A percentile compares a stretch with the other conserved stretches of the same genome.
phyloP scores from a whole-genome alignment of 2,888 invertebrate genomes.

The Crocallis elinguaria region DNA sequence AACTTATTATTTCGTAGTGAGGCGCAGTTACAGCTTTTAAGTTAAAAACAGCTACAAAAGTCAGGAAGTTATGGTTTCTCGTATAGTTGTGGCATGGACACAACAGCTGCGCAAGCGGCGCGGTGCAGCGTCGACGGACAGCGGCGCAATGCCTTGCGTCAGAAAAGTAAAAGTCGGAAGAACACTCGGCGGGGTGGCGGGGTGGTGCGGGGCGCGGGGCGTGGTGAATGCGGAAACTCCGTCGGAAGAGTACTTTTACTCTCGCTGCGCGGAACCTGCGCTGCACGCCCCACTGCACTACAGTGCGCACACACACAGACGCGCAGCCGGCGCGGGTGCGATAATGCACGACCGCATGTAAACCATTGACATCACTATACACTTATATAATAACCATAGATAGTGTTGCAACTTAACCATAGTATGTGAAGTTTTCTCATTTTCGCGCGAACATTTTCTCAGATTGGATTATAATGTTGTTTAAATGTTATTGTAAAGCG shows the following conservation, averaged over 20 bases:
- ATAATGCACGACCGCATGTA: neutral
- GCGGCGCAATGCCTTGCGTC: constrained; percentile 4
- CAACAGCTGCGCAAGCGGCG: neutral
- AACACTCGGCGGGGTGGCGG: constrained; percentile 33
- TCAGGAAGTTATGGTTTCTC: too few species aligned
- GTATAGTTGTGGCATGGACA: neutral
- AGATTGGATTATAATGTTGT: too few species aligned
- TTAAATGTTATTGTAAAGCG: too few species aligned
- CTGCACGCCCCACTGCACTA: constrained; percentile 9
- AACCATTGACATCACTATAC: too few species aligned
- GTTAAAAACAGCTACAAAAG: too few species aligned
- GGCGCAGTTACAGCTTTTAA: too few species aligned
- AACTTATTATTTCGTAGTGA: too few species aligned
- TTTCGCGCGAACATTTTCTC: too few species aligned
- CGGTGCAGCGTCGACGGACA: neutral
- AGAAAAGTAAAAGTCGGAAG: constrained; percentile 79
- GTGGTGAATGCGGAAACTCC: constrained; percentile 64
- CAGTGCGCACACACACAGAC: neutral
- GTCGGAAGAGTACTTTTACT: constrained; percentile 78
- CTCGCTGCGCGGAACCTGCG: constrained; percentile 47
- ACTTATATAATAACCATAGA: too few species aligned
- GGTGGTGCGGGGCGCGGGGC: constrained; percentile 27
- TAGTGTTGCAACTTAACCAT: too few species aligned
- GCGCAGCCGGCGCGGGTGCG: neutral
- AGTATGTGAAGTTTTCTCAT: too few species aligned